Base-by-base conservation (phyloP, 2,888 invertebrate genomes). In the Callimorpha dominula region DNA sequence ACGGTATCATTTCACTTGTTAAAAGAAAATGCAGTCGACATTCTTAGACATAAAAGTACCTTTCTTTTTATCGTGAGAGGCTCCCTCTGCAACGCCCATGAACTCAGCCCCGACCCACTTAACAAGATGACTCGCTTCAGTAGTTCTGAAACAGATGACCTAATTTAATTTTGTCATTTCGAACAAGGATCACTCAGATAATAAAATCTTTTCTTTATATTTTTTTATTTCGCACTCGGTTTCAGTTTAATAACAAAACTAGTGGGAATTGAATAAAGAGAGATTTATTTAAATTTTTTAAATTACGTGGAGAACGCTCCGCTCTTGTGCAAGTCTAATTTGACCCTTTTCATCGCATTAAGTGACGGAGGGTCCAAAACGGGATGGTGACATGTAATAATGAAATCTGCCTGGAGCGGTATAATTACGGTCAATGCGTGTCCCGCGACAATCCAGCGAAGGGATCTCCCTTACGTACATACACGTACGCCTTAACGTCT, bases 41-140 rank as follows among this genome's bases (percentile, higher is more conserved):
- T 81, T 85, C 71, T 73, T 77, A 81, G 85, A 81, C 78, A 77
- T 77, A 77, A 79, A 74, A 74, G 84, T 88, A 95, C 96, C 91
- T 96, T 96, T 89, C 97, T 96, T 94, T 98, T 98, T 86, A 98
- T 97, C 86, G 97, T 96, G 69, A 98, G 96, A 50, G 98, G 98
- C 90, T 98, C 98, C 84, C 97, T 97, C 93, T 98, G 98, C 87
- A 99, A 96, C 78, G 99, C 98, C 99, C 99, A 99, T 54, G 98
- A 98, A 87, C 98, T 98, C 81, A 99, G 96, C 43, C 98, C 98
- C 74, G 98, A 98, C 74, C 99, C 99, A 90, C 98, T 98, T 91
- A 98, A 96, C 89, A 99, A 96, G 87, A 99, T 97, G 84, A 98
- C 98, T 83, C 98, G 97, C 94, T 97, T 97, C 90, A 99, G 97